These are phyloP conservation scores for Eilema caniola DNA, from an alignment of 2,888 invertebrate species.

Conservation along the genomic window DNA sequence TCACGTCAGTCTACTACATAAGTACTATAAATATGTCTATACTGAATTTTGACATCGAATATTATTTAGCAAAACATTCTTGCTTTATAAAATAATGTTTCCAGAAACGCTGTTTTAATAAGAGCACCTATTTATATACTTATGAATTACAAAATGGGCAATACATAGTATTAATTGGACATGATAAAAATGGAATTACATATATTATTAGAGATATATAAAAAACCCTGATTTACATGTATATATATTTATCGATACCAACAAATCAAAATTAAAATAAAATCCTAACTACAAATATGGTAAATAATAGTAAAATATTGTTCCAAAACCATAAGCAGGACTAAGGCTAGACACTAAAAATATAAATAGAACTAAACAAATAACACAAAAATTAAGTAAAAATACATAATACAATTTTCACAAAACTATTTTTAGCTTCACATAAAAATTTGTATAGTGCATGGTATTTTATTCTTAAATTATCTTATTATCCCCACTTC, in stretches of 20 bases:
- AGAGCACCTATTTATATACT: not conserved
- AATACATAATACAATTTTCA: slow-evolving; percentile 12
- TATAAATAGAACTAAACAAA: slow-evolving; percentile 14
- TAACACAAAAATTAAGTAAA: slow-evolving; percentile 3
- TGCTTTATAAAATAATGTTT: not conserved
- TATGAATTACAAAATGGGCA: not conserved
- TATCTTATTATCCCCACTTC: slow-evolving; percentile 22
- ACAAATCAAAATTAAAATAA: slow-evolving; percentile 15
- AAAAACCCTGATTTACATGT: slow-evolving; percentile 28
- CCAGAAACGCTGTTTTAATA: not conserved
- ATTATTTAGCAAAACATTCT: not conserved
- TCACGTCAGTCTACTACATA: slow-evolving; percentile 2
- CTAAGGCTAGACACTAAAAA: slow-evolving; percentile 33
- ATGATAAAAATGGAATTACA: not conserved
- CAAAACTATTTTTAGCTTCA: slow-evolving; percentile 10
- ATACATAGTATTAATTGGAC: not conserved
- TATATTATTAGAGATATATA: not conserved
- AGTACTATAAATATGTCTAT: not conserved
- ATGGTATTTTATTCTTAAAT: slow-evolving; percentile 73
- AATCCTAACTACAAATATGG: slow-evolving; percentile 13
- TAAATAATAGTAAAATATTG: slow-evolving; percentile 25
- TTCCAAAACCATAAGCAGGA: slow-evolving; percentile 46
- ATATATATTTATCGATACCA: slow-evolving; percentile 16
- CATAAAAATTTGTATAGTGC: slow-evolving; percentile 59
- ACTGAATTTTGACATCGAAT: not conserved